A percentile compares a stretch with the other conserved stretches of the same genome.
Evolutionary conservation across 2,797 vertebrate species (phyloP).

Genomic region (Acridotheres tristis): DNA sequence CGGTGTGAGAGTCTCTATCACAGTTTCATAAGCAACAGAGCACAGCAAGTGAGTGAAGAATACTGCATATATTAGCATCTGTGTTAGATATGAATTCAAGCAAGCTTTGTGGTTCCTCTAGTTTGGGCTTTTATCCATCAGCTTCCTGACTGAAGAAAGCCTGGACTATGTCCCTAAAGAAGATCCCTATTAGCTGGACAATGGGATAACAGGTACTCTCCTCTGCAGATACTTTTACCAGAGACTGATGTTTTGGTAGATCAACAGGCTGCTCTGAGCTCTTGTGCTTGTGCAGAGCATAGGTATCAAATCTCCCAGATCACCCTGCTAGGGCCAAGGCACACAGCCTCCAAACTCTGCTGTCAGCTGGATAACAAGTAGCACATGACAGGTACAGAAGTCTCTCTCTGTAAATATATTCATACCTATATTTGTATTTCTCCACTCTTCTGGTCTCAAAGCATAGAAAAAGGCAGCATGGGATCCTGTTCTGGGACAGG

Average conservation of each 20-base stretch:
- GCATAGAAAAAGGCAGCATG: background rate
- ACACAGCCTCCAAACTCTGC: background rate
- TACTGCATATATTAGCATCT: background rate
- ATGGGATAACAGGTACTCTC: background rate
- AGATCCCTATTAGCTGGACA: background rate
- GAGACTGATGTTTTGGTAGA: background rate
- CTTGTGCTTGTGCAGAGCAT: background rate
- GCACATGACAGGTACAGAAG: background rate
- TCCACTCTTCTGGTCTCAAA: background rate
- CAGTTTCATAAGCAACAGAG: background rate
- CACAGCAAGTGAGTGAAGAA: background rate
- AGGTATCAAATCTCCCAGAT: background rate
- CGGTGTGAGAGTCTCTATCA: background rate
- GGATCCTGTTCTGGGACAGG: background rate
- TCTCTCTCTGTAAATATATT: background rate
- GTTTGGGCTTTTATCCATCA: background rate
- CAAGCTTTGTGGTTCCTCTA: background rate
- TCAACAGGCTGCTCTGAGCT: background rate
- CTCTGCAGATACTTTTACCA: background rate
- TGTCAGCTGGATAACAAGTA: background rate
- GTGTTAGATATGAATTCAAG: background rate
- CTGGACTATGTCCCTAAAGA: background rate
- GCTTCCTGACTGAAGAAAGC: background rate
- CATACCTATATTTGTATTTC: background rate
- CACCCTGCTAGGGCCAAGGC: background rate